These are phyloP conservation scores for Tyrophagus putrescentiae DNA, from an alignment of 1,140 invertebrate genomes.

Conservation along the genomic window DNA sequence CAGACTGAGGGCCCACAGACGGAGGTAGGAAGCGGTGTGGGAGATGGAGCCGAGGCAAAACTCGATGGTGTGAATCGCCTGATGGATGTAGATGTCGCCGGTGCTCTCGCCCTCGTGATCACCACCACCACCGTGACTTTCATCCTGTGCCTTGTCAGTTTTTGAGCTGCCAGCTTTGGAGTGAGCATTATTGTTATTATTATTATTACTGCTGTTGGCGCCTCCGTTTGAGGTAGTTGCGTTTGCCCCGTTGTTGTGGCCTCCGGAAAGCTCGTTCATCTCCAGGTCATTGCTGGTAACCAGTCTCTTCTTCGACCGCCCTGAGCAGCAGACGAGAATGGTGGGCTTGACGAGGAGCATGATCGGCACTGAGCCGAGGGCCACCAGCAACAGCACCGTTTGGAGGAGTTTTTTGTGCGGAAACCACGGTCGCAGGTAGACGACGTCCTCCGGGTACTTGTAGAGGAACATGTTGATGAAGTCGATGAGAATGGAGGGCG, in stretches of 20 bases:
- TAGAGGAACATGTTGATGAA: constrained; percentile 50
- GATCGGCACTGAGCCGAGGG: constrained; percentile 68
- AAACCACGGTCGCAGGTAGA: constrained; percentile 22
- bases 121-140: background rate
- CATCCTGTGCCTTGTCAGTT: constrained; percentile 1
- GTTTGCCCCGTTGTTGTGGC: constrained; percentile 38
- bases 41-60: constrained; percentile 87
- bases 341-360: constrained; percentile 83
- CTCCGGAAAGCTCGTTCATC: no score
- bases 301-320: background rate
- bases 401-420: constrained; percentile 52
- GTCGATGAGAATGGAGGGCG: constrained; percentile 46
- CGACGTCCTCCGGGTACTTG: constrained; percentile 34
- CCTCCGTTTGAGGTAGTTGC: constrained; percentile 30
- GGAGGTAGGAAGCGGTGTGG: constrained; percentile 86
- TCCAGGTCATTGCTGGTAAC: no score
- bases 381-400: constrained; percentile 52
- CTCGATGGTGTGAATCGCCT: constrained; percentile 89
- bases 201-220: constrained; percentile 40
- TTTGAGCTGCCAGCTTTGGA: background rate
- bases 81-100: constrained; percentile 74
- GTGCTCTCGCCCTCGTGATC: constrained; percentile 62
- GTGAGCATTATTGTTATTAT: background rate
- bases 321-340: constrained; percentile 43
- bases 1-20: constrained; percentile 82